Conservation (phyloP, 2,113 vertebrate species). For the Oncorhynchus gorbuscha region DNA sequence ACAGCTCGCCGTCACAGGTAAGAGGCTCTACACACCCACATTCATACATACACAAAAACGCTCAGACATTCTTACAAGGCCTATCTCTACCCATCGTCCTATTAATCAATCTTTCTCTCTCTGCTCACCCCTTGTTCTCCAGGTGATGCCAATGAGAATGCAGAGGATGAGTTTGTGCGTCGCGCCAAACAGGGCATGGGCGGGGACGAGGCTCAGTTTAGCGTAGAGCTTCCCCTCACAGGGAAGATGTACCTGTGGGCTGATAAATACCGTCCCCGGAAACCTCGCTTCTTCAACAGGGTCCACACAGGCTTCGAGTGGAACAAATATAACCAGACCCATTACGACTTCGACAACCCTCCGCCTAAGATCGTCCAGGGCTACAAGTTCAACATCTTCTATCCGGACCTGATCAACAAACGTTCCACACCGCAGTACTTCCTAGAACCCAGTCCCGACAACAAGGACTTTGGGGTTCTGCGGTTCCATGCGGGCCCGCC, state of each 20-base stretch:
- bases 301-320: conserved; percentile 98
- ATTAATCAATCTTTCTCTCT: background rate
- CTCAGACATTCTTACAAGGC: background rate
- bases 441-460: conserved; percentile 90
- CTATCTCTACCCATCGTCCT: background rate
- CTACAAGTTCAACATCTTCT: conserved; percentile 99
- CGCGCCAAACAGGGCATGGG: conserved; percentile 94
- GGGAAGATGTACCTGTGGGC: conserved; percentile 98
- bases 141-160: conserved; percentile 90
- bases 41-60: background rate
- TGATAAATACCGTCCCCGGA: conserved; percentile 96
- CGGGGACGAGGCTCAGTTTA: conserved; percentile 94
- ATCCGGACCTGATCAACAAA: conserved; percentile 95
- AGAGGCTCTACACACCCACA: background rate
- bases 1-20: conserved; percentile 93
- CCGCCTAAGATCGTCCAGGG: conserved; percentile 97
- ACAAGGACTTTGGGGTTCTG: conserved; percentile 94
- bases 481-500: conserved; percentile 94
- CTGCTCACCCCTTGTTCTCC: background rate
- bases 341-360: conserved; percentile 97
- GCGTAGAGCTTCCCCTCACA: conserved; percentile 90
- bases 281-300: conserved; percentile 96
- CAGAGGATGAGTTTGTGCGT: conserved; percentile 92
- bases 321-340: conserved; percentile 99
- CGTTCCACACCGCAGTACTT: conserved; percentile 95